These are phyloP conservation scores for Parasteatoda lunata DNA, from an alignment of 2,888 invertebrate species.

Conservation along the genomic window DNA sequence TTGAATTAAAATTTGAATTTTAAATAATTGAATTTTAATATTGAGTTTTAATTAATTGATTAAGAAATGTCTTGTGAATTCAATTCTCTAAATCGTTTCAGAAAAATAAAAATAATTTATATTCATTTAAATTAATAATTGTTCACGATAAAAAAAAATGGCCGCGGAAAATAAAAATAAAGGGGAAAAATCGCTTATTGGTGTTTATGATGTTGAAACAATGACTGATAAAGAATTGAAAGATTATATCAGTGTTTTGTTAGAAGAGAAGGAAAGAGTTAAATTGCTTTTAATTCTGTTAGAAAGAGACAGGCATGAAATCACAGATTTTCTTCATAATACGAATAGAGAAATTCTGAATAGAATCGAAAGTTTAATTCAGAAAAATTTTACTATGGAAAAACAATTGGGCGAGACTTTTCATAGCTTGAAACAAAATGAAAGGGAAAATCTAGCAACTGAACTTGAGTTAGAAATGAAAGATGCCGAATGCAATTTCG, in stretches of 20 bases:
- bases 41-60: too few species aligned
- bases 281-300: background rate
- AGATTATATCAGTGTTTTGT: slow-evolving; percentile 21
- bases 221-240: slow-evolving; percentile 29
- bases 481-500: background rate
- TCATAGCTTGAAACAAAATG: background rate
- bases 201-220: slow-evolving; percentile 38
- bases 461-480: background rate
- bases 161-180: background rate
- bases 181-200: background rate
- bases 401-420: background rate
- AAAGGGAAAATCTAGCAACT: background rate
- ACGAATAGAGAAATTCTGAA: slow-evolving; percentile 3
- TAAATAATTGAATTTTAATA: too few species aligned
- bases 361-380: background rate
- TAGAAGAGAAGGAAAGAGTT: slow-evolving; percentile 31
- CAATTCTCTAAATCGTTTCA: too few species aligned
- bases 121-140: too few species aligned
- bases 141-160: too few species aligned
- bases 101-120: too few species aligned
- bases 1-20: too few species aligned
- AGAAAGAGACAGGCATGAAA: slow-evolving; percentile 14
- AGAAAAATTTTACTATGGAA: slow-evolving; percentile 22
- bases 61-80: too few species aligned
- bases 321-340: background rate